Evolutionary conservation across 2,797 vertebrate species (phyloP), one percentile per base, ranked within the genome.

Genomic region (Lepus oiostolus): DNA sequence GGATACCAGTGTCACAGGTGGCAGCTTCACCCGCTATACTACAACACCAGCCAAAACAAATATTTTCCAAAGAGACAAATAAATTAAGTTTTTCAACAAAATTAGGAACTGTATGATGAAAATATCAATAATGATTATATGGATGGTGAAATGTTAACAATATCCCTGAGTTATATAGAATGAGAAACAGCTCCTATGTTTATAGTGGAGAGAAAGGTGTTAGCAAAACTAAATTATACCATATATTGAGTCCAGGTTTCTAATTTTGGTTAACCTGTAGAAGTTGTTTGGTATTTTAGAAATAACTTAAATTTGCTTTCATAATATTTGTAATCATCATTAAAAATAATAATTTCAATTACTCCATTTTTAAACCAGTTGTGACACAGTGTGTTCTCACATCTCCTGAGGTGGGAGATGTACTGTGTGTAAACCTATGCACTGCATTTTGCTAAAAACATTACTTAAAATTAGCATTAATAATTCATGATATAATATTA

Each of bases 381-480:
- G 2, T 82, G 60, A 76, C 47, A 68, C 5, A 85, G 28, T 88
- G 30, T 62, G 26, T 82, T 47, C 87, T 19, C 28, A 70, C 83
- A 7, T 76, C 21, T 70, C 42, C 54, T 70, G 28, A 93, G 24
- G 16, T 80, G 3, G 8, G 3, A 90, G 19, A 35, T 75, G 8
- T 47, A 12, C 58, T 35, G 22, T 67, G 16, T 85, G 4, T 52
- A 80, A 80, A 58, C 17, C 10, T 75, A 28, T 35, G 68, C 74
- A 0, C 52, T 82, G 7, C 7, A 68, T 82, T 92, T 85, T 79
- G 22, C 42, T 85, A 88, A 63, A 75, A 63, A 81, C 63, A 70
- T 42, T 62, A 70, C 52, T 85, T 82, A 90, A 80, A 84, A 90
- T 93, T 68, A 89, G 65, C 90, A 30, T 90, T 87, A 74, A 82